Base-by-base conservation (phyloP, 2,113 vertebrate species). In the Vidua chalybeata region DNA sequence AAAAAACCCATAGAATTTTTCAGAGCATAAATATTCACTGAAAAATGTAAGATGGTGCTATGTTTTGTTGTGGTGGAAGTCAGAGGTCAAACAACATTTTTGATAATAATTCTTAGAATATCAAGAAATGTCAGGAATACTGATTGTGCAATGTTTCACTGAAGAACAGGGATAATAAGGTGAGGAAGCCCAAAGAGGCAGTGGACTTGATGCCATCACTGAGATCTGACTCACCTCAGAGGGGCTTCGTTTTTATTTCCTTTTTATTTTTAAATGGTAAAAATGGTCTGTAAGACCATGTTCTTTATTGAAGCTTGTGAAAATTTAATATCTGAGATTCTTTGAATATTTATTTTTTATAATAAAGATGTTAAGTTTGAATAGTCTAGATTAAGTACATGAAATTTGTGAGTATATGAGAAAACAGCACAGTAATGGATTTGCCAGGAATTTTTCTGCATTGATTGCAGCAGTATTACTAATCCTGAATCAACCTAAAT, bases 401-500 rank as follows among this genome's bases (percentile, higher is more conserved):
- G 45, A 86, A 77, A 92, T 86, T 56, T 78, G 15, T 72, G 31
- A 61, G 28, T 16, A 22, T 56, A 68, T 62, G 64, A 84, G 64
- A 84, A 94, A 96, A 85, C 46, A 90, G 52, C 43, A 84, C 27
- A 92, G 41, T 87, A 90, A 90, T 81, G 74, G 88, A 84, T 89
- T 93, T 89, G 31, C 73, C 66, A 68, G 62, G 58, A 94, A 56
- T 46, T 82, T 85, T 93, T 94, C 52, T 94, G 72, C 96, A 81
- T 86, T 93, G 90, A 94, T 84, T 95, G 85, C 76, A 90, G 52
- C n/a, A 84, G 54, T 84, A 81, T 84, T 90, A 64, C 68, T 90
- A 96, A 90, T 92, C 76, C 86, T 84, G 94, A 96, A 87, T 91
- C 83, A 93, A 71, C 49, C 62, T 72, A 87, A 90, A 92, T 87